Conservation (phyloP, 2,888 invertebrate genomes). For the Podotricha telesiphe region DNA sequence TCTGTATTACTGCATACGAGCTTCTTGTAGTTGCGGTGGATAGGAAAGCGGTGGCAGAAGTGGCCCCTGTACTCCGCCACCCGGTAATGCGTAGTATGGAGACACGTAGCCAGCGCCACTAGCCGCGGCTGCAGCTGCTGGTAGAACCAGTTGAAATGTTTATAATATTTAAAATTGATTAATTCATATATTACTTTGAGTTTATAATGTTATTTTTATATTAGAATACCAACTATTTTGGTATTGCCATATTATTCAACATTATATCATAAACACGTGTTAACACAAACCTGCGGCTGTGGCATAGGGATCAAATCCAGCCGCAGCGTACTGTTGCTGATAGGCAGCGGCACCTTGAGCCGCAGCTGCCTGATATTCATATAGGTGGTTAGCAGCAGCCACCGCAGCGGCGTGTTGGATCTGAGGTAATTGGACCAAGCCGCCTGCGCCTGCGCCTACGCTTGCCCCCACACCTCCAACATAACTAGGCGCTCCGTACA, state of each 20-base stretch:
- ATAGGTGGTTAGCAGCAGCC: slow-evolving; percentile 91
- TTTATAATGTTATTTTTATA: too few species aligned
- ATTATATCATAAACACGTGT: neutral
- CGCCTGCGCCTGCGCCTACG: slow-evolving; percentile 85
- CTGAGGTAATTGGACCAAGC: slow-evolving; percentile 87
- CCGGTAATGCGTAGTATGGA: slow-evolving; percentile 88
- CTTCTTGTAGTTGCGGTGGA: slow-evolving; percentile 89
- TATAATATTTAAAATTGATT: neutral
- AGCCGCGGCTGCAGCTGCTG: slow-evolving; percentile 78
- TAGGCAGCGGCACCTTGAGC: slow-evolving; percentile 88
- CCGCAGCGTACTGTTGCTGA: slow-evolving; percentile 89
- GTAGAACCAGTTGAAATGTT: slow-evolving; percentile 48
- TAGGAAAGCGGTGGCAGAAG: slow-evolving; percentile 87
- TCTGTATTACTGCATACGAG: slow-evolving; percentile 87
- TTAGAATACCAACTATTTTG: too few species aligned
- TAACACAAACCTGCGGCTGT: slow-evolving; percentile 86
- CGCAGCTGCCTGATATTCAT: slow-evolving; percentile 91
- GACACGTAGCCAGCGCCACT: slow-evolving; percentile 88
- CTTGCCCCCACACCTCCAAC: slow-evolving; percentile 83
- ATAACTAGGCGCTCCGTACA: slow-evolving; percentile 90
- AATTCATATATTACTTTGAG: too few species aligned
- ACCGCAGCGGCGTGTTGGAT: slow-evolving; percentile 89
- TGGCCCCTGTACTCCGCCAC: slow-evolving; percentile 83
- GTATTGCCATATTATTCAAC: too few species aligned
- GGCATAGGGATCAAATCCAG: slow-evolving; percentile 90